Evolutionary conservation across 1,140 invertebrate species (phyloP).

Genomic region (Palaemon carinicauda): DNA sequence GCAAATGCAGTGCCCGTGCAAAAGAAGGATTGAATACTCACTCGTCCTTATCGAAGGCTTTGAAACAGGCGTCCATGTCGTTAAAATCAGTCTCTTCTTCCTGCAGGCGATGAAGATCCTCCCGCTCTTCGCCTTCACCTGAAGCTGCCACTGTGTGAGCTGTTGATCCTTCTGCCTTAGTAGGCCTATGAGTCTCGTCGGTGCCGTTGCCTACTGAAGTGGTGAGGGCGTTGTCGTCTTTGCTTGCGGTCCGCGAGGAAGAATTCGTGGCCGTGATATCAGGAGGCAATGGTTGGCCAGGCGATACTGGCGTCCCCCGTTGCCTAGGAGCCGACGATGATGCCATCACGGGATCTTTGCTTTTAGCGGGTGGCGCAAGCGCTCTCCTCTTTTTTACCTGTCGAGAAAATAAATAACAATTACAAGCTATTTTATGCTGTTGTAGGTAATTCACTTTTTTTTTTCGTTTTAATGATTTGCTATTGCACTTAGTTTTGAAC

Average conservation of each 20-base stretch:
- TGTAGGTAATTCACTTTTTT: too few species aligned
- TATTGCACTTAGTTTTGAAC: too few species aligned
- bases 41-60: slow-evolving; percentile 53
- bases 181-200: neutral
- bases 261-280: neutral
- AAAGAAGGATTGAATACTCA: neutral
- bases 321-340: neutral
- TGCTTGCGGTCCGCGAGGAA: neutral
- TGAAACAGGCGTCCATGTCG: slow-evolving; percentile 49
- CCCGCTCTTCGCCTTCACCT: neutral
- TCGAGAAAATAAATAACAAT: too few species aligned
- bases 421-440: too few species aligned
- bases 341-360: neutral
- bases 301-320: slow-evolving; percentile 15
- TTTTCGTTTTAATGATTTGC: too few species aligned
- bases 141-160: neutral
- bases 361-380: neutral
- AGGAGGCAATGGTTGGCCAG: neutral
- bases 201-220: neutral
- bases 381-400: neutral
- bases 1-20: neutral
- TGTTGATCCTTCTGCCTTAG: neutral
- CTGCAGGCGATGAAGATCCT: neutral
- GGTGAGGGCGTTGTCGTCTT: neutral
- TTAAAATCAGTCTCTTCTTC: neutral